Evolutionary conservation across 2,797 vertebrate genomes (phyloP).

Genomic region (Xenops minutus): DNA sequence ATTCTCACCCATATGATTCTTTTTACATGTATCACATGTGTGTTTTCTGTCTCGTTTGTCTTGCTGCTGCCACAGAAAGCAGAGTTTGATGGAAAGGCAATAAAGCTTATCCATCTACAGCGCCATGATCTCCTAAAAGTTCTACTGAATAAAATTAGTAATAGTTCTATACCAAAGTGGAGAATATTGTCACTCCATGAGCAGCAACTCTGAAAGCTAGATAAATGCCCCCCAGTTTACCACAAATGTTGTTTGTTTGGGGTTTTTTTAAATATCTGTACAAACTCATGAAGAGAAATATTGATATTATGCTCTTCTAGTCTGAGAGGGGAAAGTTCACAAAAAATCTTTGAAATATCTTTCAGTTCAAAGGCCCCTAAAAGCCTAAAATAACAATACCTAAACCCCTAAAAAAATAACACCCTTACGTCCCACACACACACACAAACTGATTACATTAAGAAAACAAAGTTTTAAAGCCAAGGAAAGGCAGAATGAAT

Average conservation of each 20-base stretch:
- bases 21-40: neutral
- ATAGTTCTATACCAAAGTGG: neutral
- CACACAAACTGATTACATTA: neutral
- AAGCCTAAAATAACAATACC: neutral
- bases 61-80: neutral
- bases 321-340: neutral
- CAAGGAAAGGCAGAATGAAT: neutral
- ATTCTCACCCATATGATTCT: neutral
- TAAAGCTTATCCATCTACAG: neutral
- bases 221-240: neutral
- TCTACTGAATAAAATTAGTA: neutral
- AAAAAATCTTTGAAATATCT: neutral
- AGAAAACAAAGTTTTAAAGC: neutral
- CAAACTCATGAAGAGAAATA: neutral
- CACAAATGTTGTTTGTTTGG: neutral
- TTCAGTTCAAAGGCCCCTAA: neutral
- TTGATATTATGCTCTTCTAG: neutral
- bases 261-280: neutral
- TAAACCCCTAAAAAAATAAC: neutral
- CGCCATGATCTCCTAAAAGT: neutral
- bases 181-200: neutral
- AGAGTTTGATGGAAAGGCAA: neutral
- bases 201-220: neutral
- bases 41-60: neutral
- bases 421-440: neutral